A percentile compares a stretch with the other conserved stretches of the same genome.
Evolutionary conservation across 2,797 vertebrate genomes (phyloP).

Genomic region (Sebastes nivosus): DNA sequence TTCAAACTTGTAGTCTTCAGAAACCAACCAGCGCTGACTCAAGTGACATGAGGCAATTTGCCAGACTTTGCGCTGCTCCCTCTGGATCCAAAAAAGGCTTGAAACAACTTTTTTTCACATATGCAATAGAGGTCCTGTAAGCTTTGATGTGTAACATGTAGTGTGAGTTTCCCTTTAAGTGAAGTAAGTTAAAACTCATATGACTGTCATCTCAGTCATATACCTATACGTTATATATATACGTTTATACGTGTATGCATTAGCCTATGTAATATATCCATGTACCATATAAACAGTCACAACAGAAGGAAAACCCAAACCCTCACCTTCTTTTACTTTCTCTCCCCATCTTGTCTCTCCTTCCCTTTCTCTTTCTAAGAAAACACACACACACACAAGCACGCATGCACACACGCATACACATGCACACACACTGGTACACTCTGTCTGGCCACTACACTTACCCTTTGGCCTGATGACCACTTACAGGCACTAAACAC

Average conservation of each 20-base stretch:
- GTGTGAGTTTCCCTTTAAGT: background rate
- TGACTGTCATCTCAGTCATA: background rate
- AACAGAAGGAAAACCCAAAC: background rate
- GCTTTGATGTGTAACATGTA: no score
- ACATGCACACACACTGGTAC: background rate
- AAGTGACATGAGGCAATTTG: background rate
- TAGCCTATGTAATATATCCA: background rate
- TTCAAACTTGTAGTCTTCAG: background rate
- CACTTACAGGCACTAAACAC: conserved; percentile 19
- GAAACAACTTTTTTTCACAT: no score
- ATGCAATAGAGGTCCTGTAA: no score
- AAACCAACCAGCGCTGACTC: background rate
- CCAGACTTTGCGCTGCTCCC: no score
- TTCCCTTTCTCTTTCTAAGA: background rate
- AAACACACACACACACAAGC: background rate
- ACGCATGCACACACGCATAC: background rate
- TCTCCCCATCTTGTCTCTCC: background rate
- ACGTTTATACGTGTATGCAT: background rate
- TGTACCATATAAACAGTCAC: background rate
- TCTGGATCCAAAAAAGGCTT: no score
- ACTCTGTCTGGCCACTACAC: background rate
- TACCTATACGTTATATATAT: background rate
- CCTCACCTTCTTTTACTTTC: background rate
- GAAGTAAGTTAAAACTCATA: background rate
- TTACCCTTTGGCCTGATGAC: conserved; percentile 16